Evolutionary conservation across 2,888 invertebrate genomes (phyloP).

Genomic region (Rhingia rostrata): DNA sequence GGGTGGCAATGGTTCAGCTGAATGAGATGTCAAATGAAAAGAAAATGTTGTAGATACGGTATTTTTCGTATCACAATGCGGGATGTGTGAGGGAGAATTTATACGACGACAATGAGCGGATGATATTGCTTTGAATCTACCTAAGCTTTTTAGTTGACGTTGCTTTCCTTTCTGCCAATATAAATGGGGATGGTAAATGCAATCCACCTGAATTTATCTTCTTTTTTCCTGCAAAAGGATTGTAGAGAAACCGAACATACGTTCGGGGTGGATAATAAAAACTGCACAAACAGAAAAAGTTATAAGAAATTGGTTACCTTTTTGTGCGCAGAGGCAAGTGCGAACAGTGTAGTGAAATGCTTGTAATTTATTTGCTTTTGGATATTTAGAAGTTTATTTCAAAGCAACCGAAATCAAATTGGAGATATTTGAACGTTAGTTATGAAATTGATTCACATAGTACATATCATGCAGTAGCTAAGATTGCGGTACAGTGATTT

Average conservation of each 20-base stretch:
- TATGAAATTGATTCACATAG: too few species aligned
- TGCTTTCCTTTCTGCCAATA: conserved; percentile 4
- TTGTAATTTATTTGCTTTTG: conserved; percentile 43
- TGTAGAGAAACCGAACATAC: conserved; percentile 14
- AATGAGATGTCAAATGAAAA: conserved; percentile 70
- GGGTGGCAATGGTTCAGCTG: conserved; percentile 30
- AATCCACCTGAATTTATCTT: conserved; percentile 43
- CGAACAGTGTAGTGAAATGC: neutral
- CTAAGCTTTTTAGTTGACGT: conserved; percentile 25
- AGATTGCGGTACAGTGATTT: too few species aligned
- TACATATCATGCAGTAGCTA: too few species aligned
- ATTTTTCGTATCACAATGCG: conserved; percentile 49
- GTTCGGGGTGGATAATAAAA: conserved; percentile 40
- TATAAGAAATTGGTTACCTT: conserved; percentile 1
- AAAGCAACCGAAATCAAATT: conserved; percentile 45
- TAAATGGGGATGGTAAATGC: conserved; percentile 19
- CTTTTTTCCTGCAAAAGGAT: conserved; percentile 7
- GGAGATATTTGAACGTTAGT: neutral
- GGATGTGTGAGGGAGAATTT: conserved; percentile 19
- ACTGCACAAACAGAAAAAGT: conserved; percentile 34
- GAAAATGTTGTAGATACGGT: conserved; percentile 66
- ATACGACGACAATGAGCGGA: conserved; percentile 50
- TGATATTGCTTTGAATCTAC: conserved; percentile 49
- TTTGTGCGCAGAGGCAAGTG: too few species aligned
- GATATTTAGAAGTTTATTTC: conserved; percentile 55